Base-by-base conservation (phyloP, 1,140 invertebrate species). In the Drosophila persimilis region DNA sequence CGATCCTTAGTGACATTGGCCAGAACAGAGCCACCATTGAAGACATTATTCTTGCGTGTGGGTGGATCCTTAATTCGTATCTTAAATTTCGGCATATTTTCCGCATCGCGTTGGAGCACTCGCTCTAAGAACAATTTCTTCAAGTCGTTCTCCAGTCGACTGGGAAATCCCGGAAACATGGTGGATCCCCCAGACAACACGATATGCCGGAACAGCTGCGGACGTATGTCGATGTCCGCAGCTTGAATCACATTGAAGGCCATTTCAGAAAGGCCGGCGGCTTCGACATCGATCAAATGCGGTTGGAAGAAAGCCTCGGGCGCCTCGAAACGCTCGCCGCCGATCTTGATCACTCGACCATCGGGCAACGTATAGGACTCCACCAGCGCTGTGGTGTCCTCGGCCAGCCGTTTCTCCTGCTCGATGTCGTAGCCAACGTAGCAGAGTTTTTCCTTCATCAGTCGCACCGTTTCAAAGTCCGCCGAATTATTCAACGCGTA, bases 401-500 rank as follows among this genome's bases (percentile, higher is more conserved):
- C 94, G 5, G 99, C 98, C 73, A 99, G 93, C 77, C 97, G 96
- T 92, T 99, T 97, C 92, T 99, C 99, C 89, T 98, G 98, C 92
- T 99, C 99, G 76, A 99, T 96, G 92, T 99, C 98, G 90, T 99
- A 99, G 15, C 98, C 98, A 89, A 99, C 97, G 91, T 99, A 99
- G 92, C 99, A 99, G 13, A 99, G 93, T 92, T 99, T 99, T 91
- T 99, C 99, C 91, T 99, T 99, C 95, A 99, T 97, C 94, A 99
- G 99, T 76, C 98, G 94, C 1, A 99, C 98, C 6, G 99, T 99
- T 92, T 99, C 99, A 93, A 99, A 99, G 92, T 99, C 99, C 22
- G 99, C 99, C 3, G 98, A 98, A 93, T 99, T 98, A 93, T 99
- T 99, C 93, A 99, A 99, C 8, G 98, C 98, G 92, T 99, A 99